Evolutionary conservation across 2,113 vertebrate genomes (phyloP).

Genomic region (Petrocephalus microphthalmus): DNA sequence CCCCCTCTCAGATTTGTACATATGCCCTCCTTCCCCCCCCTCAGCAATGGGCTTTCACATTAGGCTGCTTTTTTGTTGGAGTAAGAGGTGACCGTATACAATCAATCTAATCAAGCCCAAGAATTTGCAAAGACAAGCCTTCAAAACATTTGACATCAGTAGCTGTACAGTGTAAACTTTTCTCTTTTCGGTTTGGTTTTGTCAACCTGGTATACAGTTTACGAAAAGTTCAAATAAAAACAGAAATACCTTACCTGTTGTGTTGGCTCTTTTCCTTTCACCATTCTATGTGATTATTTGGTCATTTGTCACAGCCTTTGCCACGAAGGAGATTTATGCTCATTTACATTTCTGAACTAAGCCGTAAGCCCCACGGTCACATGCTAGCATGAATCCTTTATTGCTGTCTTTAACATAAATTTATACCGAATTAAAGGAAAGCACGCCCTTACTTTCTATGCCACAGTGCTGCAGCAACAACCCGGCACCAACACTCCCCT

Average conservation of each 20-base stretch:
- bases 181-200: conserved; percentile 42
- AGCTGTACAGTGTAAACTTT: conserved; percentile 37
- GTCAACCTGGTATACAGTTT: conserved; percentile 48
- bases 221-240: conserved; percentile 55
- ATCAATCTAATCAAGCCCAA: not conserved
- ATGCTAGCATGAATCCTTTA: not conserved
- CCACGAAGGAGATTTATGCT: not conserved
- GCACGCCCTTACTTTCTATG: not conserved
- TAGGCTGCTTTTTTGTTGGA: conserved; percentile 19
- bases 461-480: not conserved
- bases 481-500: no score
- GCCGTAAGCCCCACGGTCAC: not conserved
- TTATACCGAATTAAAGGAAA: not conserved
- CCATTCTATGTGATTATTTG: no score
- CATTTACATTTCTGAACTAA: not conserved
- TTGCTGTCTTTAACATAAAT: not conserved
- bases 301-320: not conserved
- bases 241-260: conserved; percentile 24
- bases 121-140: conserved; percentile 16
- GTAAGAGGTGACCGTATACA: not conserved
- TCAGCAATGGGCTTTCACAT: conserved; percentile 21
- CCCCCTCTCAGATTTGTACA: conserved; percentile 48
- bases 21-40: conserved; percentile 28
- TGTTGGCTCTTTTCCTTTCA: not conserved
- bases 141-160: conserved; percentile 23